Evolutionary conservation across 2,888 invertebrate species (phyloP).

Genomic region (Tubulanus polymorphus): DNA sequence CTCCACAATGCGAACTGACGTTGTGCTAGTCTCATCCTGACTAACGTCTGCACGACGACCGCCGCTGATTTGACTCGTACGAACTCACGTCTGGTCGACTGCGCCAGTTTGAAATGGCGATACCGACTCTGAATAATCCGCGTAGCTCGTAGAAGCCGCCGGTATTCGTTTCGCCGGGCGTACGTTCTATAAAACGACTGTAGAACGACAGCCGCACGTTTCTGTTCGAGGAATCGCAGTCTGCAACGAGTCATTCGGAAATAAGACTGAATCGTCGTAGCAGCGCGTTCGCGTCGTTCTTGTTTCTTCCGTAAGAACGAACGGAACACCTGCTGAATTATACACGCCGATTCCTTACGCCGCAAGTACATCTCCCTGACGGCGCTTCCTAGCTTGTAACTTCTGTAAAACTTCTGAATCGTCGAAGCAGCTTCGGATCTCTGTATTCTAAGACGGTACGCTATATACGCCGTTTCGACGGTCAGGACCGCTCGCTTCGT

Average conservation of each 20-base stretch:
- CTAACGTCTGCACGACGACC: slow-evolving; percentile 9
- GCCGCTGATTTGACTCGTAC: slow-evolving; percentile 2
- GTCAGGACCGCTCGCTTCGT: slow-evolving; percentile 5
- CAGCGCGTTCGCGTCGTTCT: slow-evolving; percentile 5
- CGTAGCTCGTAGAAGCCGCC: too few relatives aligned
- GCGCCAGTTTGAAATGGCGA: too few relatives aligned
- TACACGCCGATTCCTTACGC: slow-evolving; percentile 13
- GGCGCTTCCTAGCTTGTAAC: slow-evolving; percentile 1
- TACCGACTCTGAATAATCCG: too few relatives aligned
- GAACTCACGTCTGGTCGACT: slow-evolving; percentile 11
- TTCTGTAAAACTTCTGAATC: slow-evolving; percentile 28
- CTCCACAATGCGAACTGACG: too few relatives aligned
- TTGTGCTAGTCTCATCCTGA: too few relatives aligned
- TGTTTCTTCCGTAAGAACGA: slow-evolving; percentile 4
- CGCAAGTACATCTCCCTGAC: slow-evolving; percentile 14
- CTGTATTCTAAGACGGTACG: slow-evolving; percentile 12
- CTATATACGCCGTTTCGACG: too few relatives aligned
- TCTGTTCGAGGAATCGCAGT: slow-evolving; percentile 3
- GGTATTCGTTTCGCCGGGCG: slow-evolving; percentile 2
- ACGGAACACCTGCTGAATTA: slow-evolving; percentile 20
- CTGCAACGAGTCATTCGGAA: slow-evolving; percentile 17
- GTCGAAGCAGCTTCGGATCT: slow-evolving; percentile 26
- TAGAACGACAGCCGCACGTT: slow-evolving; percentile 19
- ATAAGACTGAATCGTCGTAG: slow-evolving; percentile 19
- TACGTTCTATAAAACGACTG: slow-evolving; percentile 18